Evolutionary conservation across 2,797 vertebrate species (phyloP), one percentile per base, ranked within the genome.

Genomic region (Chromobotia macracanthus): DNA sequence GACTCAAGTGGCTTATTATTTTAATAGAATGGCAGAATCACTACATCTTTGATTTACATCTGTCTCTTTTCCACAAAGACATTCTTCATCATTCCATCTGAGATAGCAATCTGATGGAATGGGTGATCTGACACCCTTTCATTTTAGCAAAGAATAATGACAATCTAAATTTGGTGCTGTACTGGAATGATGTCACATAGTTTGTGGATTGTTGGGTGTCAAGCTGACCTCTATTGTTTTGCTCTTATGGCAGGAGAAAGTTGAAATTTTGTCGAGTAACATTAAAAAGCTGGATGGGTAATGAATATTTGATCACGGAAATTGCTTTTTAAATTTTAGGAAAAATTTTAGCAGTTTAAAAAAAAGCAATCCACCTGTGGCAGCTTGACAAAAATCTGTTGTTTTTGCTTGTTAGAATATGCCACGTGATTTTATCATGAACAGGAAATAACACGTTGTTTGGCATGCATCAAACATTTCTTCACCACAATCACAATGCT

Each of bases 361-460:
- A 46, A 53, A 64, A 51, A 23, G 16, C 2, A n/a, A 75, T 75
- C 72, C 48, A 72, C 38, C 23, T 72, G 55, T 60, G 41, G 12
- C 19, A 67, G 41, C 23, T 19, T 25, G 65, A 46, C 18, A 16
- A n/a, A 74, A 64, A 61, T 75, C 44, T 64, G 15, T 28, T 2
- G 16, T 48, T 63, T 50, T 3, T 12, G 12, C 50, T 35, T 74
- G 19, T 15, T 44, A 44, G 7, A 44, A 44, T 44, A 44, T 15
- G 56, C 23, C 18, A 13, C 23, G 13, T 28, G 15, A 4, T 68
- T 68, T 68, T 31, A 12, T 19, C 31, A 21, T 18, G n/a, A 51
- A 63, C n/a, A 1, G 12, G 25, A 50, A 56, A 35, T 21, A 18
- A 31, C 60, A 65, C 0, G 0, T 4, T 75, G 8, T 75, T 64